phyloP scores from a whole-genome alignment of 2,888 invertebrate species.

The Pristionchus arcanus region DNA sequence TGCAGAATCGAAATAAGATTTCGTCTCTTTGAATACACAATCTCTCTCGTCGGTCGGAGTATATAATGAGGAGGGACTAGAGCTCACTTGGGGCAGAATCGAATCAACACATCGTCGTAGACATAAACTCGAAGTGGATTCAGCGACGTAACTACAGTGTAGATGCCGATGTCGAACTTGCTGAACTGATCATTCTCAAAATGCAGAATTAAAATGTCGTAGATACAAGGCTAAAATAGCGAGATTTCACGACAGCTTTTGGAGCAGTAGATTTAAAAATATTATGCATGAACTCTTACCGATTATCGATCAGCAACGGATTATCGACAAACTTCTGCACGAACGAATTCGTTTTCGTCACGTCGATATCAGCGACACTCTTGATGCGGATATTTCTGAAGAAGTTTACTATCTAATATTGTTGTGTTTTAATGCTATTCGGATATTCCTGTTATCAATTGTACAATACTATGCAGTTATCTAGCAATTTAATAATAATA shows the following conservation, averaged over 20 bases:
- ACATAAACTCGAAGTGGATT: conserved; percentile 92
- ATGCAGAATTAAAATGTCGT: too few relatives aligned
- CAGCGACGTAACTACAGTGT: conserved; percentile 92
- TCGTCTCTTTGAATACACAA: background rate
- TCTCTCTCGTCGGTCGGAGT: too few relatives aligned
- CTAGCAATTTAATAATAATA: too few relatives aligned
- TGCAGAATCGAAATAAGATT: background rate
- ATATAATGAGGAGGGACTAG: background rate
- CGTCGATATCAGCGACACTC: conserved; percentile 86
- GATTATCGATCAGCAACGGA: conserved; percentile 92
- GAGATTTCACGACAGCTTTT: background rate
- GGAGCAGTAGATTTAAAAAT: background rate
- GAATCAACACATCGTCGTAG: conserved; percentile 92
- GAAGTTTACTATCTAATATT: background rate
- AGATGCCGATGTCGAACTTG: conserved; percentile 97
- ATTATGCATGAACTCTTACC: conserved; percentile 78
- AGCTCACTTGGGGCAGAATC: conserved; percentile 87
- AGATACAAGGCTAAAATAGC: background rate
- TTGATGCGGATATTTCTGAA: conserved; percentile 85
- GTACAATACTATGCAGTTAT: too few relatives aligned
- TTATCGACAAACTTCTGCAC: conserved; percentile 92
- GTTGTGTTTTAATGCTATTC: too few relatives aligned
- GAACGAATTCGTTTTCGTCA: conserved; percentile 87
- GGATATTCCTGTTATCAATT: too few relatives aligned
- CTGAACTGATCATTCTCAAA: too few relatives aligned